phyloP scores from a whole-genome alignment of 2,797 vertebrate genomes.

The Spinus pinus region DNA sequence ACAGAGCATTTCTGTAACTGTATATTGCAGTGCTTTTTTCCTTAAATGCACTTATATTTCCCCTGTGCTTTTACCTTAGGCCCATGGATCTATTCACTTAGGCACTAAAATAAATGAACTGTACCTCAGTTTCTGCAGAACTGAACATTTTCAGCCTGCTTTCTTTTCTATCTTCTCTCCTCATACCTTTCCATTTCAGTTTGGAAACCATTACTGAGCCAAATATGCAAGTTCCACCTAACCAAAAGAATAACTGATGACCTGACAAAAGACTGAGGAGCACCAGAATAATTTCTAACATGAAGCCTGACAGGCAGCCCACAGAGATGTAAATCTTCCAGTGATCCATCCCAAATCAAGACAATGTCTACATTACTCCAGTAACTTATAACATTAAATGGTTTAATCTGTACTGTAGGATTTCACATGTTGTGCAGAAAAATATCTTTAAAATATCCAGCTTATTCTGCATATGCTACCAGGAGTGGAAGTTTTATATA shows the following conservation, averaged over 20 bases:
- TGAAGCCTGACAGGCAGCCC: background rate
- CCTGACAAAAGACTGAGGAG: background rate
- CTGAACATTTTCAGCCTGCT: background rate
- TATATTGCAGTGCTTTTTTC: accelerated
- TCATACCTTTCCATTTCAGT: background rate
- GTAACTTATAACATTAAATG: background rate
- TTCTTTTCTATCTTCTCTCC: background rate
- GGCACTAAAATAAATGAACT: background rate
- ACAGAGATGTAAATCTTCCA: background rate
- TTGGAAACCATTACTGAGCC: background rate
- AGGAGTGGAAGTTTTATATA: background rate
- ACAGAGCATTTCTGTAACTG: background rate
- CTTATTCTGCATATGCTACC: background rate
- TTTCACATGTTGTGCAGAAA: background rate
- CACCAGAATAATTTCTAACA: background rate
- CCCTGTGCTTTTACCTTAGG: background rate
- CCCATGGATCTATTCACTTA: background rate
- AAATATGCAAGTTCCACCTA: background rate
- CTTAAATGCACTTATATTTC: background rate
- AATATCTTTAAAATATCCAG: background rate
- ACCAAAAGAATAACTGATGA: background rate
- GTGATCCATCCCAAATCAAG: background rate
- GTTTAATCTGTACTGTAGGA: background rate
- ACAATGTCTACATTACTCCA: background rate
- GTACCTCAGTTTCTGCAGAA: background rate